These are phyloP conservation scores for Takifugu rubripes DNA, from an alignment of 2,797 vertebrate genomes.

Conservation along the genomic window DNA sequence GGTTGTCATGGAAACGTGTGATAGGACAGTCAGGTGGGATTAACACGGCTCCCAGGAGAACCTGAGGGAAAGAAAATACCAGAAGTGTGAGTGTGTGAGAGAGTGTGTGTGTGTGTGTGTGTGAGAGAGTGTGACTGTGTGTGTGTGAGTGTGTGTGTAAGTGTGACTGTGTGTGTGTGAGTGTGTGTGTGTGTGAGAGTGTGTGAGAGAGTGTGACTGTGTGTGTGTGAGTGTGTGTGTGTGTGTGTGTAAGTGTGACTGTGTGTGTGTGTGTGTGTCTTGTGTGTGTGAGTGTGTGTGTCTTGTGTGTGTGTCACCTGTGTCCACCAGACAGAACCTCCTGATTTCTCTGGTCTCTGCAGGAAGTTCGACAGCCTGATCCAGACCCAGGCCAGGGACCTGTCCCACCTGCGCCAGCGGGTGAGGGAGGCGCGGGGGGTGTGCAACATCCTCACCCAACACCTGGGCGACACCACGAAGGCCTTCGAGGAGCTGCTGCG, in stretches of 20 bases:
- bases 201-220: slow-evolving; percentile 6
- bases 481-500: slow-evolving; percentile 89
- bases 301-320: slow-evolving; percentile 2
- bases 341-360: background rate
- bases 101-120: too few relatives aligned
- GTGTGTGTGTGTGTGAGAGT: background rate
- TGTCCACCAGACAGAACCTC: background rate
- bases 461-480: slow-evolving; percentile 80
- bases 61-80: too few relatives aligned
- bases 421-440: slow-evolving; percentile 80
- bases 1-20: slow-evolving; percentile 1
- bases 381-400: slow-evolving; percentile 91
- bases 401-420: slow-evolving; percentile 86
- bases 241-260: too few relatives aligned
- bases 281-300: background rate
- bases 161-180: too few relatives aligned
- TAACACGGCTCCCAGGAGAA: slow-evolving; percentile 1
- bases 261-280: too few relatives aligned
- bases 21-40: slow-evolving; percentile 21
- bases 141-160: too few relatives aligned
- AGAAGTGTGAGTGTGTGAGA: too few relatives aligned
- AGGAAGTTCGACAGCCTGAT: slow-evolving; percentile 89
- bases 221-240: slow-evolving; percentile 3
- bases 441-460: slow-evolving; percentile 82
- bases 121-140: too few relatives aligned